Base-by-base conservation (phyloP, 2,888 invertebrate genomes). In the Halictus quadricinctus region DNA sequence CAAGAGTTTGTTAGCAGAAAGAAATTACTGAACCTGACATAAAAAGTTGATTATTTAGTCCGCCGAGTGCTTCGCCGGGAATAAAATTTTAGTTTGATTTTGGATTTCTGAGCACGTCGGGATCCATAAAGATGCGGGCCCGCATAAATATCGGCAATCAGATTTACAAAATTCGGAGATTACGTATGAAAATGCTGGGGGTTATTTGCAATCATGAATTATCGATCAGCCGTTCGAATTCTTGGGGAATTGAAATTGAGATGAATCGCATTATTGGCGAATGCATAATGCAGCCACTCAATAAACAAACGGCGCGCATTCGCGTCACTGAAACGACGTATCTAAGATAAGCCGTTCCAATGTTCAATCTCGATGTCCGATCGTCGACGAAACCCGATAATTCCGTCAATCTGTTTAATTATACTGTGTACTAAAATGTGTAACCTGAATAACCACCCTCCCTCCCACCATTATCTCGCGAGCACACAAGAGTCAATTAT, bases 151-250 rank as follows among this genome's bases (percentile, higher is more conserved):
- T 54, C 60, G 25, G 25, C n/a, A 13, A 60, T 60, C 25, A 25
- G 60, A 60, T 60, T 25, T 25, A 60, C 60, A 25, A 25, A 60
- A 60, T 60, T 25, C 60, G 25, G 60, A 25, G 60, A 60, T 60
- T 25, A 13, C 60, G 60, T 25, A 60, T 25, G 60, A 60, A 60
- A 60, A 69, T 41, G 21, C 54, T n/a, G 18, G 74, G n/a, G 41
- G 79, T 79, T 83, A 86, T 88, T 88, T 87, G 83, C 58, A 72
- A 79, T 77, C 82, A 50, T 72, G 79, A 74, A 78, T 78, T 79
- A 80, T 86, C 69, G 86, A 86, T 72, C 69, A 21, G 21, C 21
- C 79, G 41, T 72, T 72, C 70, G 60, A 78, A 82, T 80, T 76
- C 72, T 80, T 46, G 29, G 21, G 69, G 77, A 76, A 79, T 43